A percentile compares a stretch with the other conserved stretches of the same genome.
Evolutionary conservation across 2,888 invertebrate species (phyloP).

Genomic region (Branchipolynoe longqiensis): DNA sequence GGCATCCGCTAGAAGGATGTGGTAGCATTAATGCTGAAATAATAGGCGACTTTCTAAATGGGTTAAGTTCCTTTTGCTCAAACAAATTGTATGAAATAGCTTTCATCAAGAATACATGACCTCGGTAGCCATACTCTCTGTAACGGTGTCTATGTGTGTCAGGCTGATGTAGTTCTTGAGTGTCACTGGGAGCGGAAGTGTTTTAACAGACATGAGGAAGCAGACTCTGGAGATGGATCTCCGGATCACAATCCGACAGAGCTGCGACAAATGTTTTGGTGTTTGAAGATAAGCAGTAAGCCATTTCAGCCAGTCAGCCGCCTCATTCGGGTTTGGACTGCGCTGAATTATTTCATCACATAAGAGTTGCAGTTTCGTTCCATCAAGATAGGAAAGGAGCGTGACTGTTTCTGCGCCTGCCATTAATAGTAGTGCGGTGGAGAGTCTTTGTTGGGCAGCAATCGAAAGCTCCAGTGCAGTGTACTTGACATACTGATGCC

Average conservation of each 20-base stretch:
- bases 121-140: slow-evolving; percentile 9
- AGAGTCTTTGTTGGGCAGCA: background rate
- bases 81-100: no score
- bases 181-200: background rate
- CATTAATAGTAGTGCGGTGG: slow-evolving; percentile 18
- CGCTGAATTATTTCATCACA: background rate
- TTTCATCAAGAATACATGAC: slow-evolving; percentile 17
- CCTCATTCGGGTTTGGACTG: background rate
- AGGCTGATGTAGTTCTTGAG: slow-evolving; percentile 9
- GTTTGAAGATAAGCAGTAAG: background rate
- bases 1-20: no score
- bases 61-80: no score
- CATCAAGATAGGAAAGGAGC: slow-evolving; percentile 10
- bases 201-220: slow-evolving; percentile 1
- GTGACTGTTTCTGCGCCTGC: background rate
- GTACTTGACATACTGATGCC: background rate
- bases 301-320: slow-evolving; percentile 7
- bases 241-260: slow-evolving; percentile 1
- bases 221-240: background rate
- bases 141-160: background rate
- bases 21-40: no score
- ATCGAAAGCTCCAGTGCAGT: slow-evolving; percentile 11
- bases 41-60: no score
- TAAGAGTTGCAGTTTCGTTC: background rate
- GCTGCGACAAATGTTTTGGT: background rate